Percentiles rank a stretch among this genome's conserved stretches.
phyloP scores from a whole-genome alignment of 2,888 invertebrate genomes.

The Eristalis tenax region DNA sequence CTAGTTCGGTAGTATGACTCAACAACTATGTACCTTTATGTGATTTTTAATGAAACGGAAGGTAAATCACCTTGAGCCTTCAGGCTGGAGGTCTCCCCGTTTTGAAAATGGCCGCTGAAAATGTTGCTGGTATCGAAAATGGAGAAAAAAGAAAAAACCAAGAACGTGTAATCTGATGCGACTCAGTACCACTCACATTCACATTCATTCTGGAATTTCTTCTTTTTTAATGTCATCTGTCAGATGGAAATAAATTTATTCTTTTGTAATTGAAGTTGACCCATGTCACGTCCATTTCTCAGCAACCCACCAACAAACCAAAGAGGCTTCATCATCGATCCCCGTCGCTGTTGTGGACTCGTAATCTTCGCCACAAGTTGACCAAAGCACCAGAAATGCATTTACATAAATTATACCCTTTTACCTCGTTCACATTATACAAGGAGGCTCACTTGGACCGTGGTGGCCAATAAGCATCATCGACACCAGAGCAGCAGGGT shows the following conservation, averaged over 20 bases:
- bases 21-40: neutral
- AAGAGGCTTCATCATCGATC: neutral
- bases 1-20: neutral
- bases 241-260: conserved; percentile 81
- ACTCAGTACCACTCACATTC: conserved; percentile 39
- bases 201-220: conserved; percentile 33
- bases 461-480: conserved; percentile 3
- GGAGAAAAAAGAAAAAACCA: neutral
- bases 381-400: conserved; percentile 73
- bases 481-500: conserved; percentile 47
- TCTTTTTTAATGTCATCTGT: conserved; percentile 79
- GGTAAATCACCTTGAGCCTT: neutral
- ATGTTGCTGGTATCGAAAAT: neutral
- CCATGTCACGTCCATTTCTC: conserved; percentile 68
- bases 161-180: conserved; percentile 41
- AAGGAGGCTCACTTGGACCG: neutral
- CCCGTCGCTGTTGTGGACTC: conserved; percentile 12
- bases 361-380: conserved; percentile 66
- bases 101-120: neutral
- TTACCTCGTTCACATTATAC: conserved; percentile 62
- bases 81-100: neutral
- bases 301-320: conserved; percentile 26
- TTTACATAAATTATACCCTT: conserved; percentile 79
- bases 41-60: neutral
- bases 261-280: conserved; percentile 79